Conservation (phyloP, 2,888 invertebrate genomes). For the Sesamia inferens region DNA sequence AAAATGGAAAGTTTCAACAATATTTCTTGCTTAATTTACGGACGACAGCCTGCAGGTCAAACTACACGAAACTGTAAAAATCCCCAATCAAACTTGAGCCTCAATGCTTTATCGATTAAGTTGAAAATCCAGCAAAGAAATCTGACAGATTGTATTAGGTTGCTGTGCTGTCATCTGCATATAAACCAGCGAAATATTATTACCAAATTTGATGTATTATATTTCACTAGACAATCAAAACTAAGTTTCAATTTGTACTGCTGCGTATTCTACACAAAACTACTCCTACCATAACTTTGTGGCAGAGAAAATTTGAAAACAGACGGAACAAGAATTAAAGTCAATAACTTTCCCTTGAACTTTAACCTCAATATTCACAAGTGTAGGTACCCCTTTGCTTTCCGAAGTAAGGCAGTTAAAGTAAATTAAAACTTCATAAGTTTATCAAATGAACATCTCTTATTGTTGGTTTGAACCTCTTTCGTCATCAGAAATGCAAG, state of each 20-base stretch:
- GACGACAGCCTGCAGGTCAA: no score
- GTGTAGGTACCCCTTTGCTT: constrained; percentile 41
- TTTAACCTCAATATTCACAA: constrained; percentile 37
- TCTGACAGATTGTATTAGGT: no score
- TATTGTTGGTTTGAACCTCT: constrained; percentile 26
- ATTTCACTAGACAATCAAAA: background rate
- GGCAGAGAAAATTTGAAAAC: no score
- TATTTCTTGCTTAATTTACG: background rate
- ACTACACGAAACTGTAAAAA: no score
- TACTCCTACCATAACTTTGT: background rate
- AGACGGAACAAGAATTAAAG: background rate
- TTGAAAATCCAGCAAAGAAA: no score
- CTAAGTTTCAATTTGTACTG: background rate
- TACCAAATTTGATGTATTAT: background rate
- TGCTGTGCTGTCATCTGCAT: no score
- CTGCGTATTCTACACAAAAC: background rate
- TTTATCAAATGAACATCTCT: constrained; percentile 35
- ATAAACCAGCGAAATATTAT: background rate
- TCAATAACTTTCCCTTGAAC: background rate
- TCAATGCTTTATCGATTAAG: no score
- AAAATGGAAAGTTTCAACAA: background rate
- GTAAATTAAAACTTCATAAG: constrained; percentile 65
- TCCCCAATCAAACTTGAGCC: no score
- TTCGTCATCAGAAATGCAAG: constrained; percentile 4
- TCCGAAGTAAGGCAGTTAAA: constrained; percentile 45